Evolutionary conservation across 2,797 vertebrate genomes (phyloP).

Genomic region (Parauchenoglanis punctatus): DNA sequence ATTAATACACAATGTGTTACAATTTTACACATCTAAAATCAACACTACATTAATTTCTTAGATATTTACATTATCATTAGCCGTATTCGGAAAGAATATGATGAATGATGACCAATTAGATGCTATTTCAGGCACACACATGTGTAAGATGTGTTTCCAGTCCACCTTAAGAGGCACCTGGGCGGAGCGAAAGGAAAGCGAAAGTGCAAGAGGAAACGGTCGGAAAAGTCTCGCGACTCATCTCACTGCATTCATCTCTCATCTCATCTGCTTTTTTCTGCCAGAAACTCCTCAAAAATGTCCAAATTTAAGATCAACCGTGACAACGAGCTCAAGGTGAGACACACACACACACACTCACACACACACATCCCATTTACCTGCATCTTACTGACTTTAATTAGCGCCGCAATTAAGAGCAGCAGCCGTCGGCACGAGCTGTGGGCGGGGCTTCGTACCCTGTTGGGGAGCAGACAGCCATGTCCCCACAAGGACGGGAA

Average conservation of each 20-base stretch:
- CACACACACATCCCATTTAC: background rate
- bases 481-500: background rate
- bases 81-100: rapidly evolving
- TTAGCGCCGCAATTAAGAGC: background rate
- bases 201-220: conserved; percentile 29
- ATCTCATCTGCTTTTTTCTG: no score
- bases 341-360: conserved; percentile 22
- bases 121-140: no score
- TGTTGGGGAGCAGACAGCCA: background rate
- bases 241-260: background rate
- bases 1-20: background rate
- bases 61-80: no score
- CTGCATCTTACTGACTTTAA: background rate
- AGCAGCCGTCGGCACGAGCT: no score
- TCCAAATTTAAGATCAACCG: conserved; percentile 63
- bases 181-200: conserved; percentile 24
- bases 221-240: background rate
- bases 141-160: background rate
- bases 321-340: conserved; percentile 62
- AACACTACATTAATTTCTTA: background rate
- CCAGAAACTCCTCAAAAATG: conserved; percentile 50
- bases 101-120: no score
- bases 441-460: background rate
- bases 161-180: background rate
- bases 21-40: background rate